Conservation (phyloP, 1,140 invertebrate genomes). For the Venustaconcha ellipsiformis region DNA sequence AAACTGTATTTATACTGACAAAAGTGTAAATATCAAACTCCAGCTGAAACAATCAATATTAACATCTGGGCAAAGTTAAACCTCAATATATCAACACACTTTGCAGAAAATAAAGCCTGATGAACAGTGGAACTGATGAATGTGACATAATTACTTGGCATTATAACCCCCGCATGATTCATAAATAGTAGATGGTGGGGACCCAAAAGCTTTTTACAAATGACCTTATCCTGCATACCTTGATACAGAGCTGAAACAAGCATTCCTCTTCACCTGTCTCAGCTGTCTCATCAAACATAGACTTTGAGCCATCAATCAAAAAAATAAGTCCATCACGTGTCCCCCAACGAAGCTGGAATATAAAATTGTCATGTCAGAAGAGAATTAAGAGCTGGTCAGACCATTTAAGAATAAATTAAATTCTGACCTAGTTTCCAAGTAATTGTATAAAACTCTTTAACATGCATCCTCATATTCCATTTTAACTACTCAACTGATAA, state of each 20-base stretch:
- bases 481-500: too few relatives aligned
- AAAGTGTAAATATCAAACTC: too few relatives aligned
- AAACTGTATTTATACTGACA: too few relatives aligned
- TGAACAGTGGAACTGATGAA: not conserved
- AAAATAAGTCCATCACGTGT: constrained; percentile 69
- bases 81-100: not conserved
- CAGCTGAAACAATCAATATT: not conserved
- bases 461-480: too few relatives aligned
- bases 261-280: constrained; percentile 53
- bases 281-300: constrained; percentile 68
- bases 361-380: too few relatives aligned
- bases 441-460: too few relatives aligned
- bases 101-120: not conserved
- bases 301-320: constrained; percentile 68
- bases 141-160: not conserved
- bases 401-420: too few relatives aligned
- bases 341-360: too few relatives aligned
- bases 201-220: not conserved
- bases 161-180: not conserved
- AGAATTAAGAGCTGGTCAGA: too few relatives aligned
- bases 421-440: too few relatives aligned
- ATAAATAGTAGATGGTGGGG: not conserved
- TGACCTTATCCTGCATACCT: constrained; percentile 42
- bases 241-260: constrained; percentile 65
- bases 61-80: too few relatives aligned